These are phyloP conservation scores for Astyanax mexicanus DNA, from an alignment of 2,797 vertebrate genomes.

Conservation along the genomic window DNA sequence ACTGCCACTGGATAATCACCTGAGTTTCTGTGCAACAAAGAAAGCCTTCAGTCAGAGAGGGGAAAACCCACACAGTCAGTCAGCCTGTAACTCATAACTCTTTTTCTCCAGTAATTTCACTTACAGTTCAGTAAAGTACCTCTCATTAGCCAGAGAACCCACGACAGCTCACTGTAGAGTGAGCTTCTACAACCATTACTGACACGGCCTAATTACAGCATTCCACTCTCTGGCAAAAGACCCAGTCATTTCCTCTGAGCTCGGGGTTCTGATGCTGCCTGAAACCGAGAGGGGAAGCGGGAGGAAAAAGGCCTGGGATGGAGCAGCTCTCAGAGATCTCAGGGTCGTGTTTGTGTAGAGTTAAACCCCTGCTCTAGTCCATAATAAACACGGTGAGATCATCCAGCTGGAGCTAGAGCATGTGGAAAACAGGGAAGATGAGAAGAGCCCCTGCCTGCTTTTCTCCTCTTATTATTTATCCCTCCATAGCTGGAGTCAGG, in stretches of 20 bases:
- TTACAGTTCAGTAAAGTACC: slow-evolving; percentile 7
- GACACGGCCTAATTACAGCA: slow-evolving; percentile 70
- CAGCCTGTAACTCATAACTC: background rate
- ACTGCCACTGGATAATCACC: slow-evolving; percentile 13
- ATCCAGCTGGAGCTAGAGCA: background rate
- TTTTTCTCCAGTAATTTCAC: background rate
- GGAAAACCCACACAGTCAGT: slow-evolving; percentile 9
- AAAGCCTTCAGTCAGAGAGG: slow-evolving; percentile 10
- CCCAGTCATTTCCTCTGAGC: slow-evolving; percentile 66
- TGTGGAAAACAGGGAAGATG: slow-evolving; percentile 5
- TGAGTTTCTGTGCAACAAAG: slow-evolving; percentile 11
- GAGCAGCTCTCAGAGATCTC: slow-evolving; percentile 10
- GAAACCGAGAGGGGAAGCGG: slow-evolving; percentile 65
- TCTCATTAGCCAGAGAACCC: slow-evolving; percentile 3
- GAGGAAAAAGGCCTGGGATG: slow-evolving; percentile 55
- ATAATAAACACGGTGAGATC: slow-evolving; percentile 36
- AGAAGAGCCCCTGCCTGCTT: background rate
- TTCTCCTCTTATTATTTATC: background rate
- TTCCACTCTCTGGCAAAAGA: slow-evolving; percentile 69
- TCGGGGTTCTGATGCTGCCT: slow-evolving; percentile 61
- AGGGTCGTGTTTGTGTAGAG: slow-evolving; percentile 30
- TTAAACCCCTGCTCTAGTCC: background rate
- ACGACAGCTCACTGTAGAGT: slow-evolving; percentile 15
- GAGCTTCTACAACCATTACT: slow-evolving; percentile 67
- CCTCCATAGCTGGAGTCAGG: background rate